These are phyloP conservation scores for Vidua macroura DNA, from an alignment of 2,113 vertebrate genomes.

Conservation along the genomic window DNA sequence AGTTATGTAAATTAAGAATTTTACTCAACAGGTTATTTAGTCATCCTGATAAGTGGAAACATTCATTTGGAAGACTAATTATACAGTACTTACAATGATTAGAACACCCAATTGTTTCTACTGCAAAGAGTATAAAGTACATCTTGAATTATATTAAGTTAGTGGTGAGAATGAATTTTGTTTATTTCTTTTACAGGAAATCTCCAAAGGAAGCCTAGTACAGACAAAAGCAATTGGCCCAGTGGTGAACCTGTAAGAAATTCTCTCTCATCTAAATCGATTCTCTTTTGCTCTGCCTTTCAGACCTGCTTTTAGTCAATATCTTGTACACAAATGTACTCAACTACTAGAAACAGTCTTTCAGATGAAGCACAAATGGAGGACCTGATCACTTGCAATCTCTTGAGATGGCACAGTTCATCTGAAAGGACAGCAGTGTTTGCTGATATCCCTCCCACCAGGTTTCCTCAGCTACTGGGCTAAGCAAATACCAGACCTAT, in stretches of 20 bases:
- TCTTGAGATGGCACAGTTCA: neutral
- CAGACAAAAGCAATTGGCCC: neutral
- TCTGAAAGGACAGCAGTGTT: neutral
- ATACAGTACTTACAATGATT: slow-evolving; percentile 57
- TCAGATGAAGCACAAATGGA: neutral
- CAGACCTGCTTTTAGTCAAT: neutral
- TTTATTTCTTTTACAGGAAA: slow-evolving; percentile 15
- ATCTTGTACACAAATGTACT: neutral
- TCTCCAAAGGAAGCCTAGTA: neutral
- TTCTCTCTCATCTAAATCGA: neutral
- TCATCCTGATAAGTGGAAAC: slow-evolving; percentile 71
- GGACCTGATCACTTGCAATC: neutral
- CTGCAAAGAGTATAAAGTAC: neutral
- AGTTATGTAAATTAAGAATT: slow-evolving; percentile 70
- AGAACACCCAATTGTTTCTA: slow-evolving; percentile 31
- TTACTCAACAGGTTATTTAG: slow-evolving; percentile 74
- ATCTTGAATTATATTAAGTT: slow-evolving; percentile 26
- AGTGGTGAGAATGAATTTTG: neutral
- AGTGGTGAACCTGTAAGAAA: neutral
- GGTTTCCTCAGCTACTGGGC: neutral
- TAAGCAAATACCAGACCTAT: neutral
- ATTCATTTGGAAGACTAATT: slow-evolving; percentile 74
- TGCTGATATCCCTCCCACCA: neutral
- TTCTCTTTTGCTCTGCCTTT: neutral
- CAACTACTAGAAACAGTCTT: neutral